Evolutionary conservation across 1,140 invertebrate species (phyloP).

Genomic region (Dufourea novaeangliae): DNA sequence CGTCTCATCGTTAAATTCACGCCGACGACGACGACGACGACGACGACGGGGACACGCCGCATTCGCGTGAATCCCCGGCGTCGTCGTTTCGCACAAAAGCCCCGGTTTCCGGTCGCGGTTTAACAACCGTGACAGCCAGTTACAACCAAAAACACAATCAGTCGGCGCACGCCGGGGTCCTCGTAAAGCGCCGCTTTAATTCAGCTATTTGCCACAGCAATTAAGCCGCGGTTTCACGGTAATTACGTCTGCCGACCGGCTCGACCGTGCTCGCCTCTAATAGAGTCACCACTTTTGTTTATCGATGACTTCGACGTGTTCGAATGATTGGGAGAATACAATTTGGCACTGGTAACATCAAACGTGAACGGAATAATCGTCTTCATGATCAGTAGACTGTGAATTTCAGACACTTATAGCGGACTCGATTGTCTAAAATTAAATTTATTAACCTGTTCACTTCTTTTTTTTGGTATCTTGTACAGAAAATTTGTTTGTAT

Average conservation of each 20-base stretch:
- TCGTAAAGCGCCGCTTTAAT: constrained; percentile 69
- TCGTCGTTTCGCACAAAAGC: constrained; percentile 28
- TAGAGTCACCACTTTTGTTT: constrained; percentile 24
- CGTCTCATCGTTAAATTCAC: constrained; percentile 51
- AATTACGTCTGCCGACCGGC: constrained; percentile 62
- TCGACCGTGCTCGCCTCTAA: constrained; percentile 43
- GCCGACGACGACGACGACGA: constrained; percentile 1
- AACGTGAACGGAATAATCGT: neutral
- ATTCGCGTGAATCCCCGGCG: neutral
- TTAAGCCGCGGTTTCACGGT: constrained; percentile 70
- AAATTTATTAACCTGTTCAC: too few species aligned
- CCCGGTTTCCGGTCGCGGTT: constrained; percentile 25
- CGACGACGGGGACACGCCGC: neutral
- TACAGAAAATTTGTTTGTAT: too few species aligned
- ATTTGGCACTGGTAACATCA: neutral
- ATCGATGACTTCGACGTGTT: constrained; percentile 17
- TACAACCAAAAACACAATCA: constrained; percentile 71
- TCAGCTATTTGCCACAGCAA: constrained; percentile 68
- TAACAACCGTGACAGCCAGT: constrained; percentile 67
- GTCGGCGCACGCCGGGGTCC: constrained; percentile 53
- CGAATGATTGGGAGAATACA: neutral
- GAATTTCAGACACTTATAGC: too few species aligned
- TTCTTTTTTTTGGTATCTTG: too few species aligned
- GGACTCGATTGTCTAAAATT: too few species aligned
- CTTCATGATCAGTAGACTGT: too few species aligned